Percentiles rank a stretch among this genome's conserved stretches.
phyloP scores from a whole-genome alignment of 2,797 vertebrate species.

The Myotis myotis region DNA sequence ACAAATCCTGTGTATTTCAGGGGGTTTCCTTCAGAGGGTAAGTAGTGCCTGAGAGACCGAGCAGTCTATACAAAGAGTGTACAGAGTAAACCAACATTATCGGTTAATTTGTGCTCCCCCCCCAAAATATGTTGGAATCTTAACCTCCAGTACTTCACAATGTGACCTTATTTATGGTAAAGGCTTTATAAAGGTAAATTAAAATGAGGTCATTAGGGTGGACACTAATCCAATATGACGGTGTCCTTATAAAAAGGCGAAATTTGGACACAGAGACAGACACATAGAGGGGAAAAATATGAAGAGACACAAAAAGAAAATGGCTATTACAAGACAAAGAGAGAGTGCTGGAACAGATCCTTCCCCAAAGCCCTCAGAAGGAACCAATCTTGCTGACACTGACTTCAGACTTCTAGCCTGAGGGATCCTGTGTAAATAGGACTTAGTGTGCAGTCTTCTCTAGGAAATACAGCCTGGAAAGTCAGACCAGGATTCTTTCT shows the following conservation, averaged over 20 bases:
- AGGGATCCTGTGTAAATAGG: background rate
- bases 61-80: background rate
- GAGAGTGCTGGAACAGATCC: background rate
- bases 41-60: background rate
- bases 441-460: background rate
- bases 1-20: background rate
- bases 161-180: background rate
- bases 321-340: background rate
- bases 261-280: background rate
- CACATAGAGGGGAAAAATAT: background rate
- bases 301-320: background rate
- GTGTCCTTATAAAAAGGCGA: background rate
- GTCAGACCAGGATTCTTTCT: background rate
- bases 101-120: background rate
- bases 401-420: background rate
- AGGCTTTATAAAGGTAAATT: background rate
- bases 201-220: background rate
- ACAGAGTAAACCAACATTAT: background rate
- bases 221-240: background rate
- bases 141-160: background rate
- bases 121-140: background rate
- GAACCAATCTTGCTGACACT: background rate
- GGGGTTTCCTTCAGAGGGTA: background rate
- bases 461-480: background rate
- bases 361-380: background rate